phyloP scores from a whole-genome alignment of 1,140 invertebrate species.

The Spodoptera frugiperda region DNA sequence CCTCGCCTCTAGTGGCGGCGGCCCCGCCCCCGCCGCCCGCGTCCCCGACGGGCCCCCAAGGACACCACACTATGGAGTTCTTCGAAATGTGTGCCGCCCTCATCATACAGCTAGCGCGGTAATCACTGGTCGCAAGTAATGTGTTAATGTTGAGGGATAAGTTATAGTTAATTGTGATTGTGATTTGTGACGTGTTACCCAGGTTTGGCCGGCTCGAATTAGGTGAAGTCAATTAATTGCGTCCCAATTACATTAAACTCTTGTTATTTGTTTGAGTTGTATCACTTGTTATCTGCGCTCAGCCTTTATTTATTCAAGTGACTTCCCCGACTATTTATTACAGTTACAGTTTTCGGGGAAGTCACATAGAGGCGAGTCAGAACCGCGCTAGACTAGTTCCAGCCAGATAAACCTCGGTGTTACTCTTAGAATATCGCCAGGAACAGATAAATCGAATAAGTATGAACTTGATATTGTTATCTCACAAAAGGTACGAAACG shows the following conservation, averaged over 20 bases:
- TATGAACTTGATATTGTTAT: slow-evolving; percentile 19
- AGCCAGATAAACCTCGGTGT: background rate
- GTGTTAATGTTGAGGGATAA: too few species aligned
- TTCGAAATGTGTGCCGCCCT: slow-evolving; percentile 99
- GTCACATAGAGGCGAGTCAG: background rate
- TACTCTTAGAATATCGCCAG: background rate
- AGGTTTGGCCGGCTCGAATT: too few species aligned
- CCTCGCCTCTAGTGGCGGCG: slow-evolving; percentile 71
- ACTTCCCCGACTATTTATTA: background rate
- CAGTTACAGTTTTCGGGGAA: background rate
- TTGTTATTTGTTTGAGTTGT: too few species aligned
- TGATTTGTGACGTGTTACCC: too few species aligned
- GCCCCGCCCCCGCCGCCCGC: slow-evolving; percentile 70
- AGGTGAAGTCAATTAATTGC: too few species aligned
- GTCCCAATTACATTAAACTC: too few species aligned
- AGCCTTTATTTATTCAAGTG: background rate
- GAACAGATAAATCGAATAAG: background rate
- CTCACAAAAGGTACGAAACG: slow-evolving; percentile 20
- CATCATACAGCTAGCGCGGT: slow-evolving; percentile 98
- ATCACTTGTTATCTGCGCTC: too few species aligned
- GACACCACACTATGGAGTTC: slow-evolving; percentile 99
- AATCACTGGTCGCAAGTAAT: slow-evolving; percentile 56
- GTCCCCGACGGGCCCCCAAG: slow-evolving; percentile 69
- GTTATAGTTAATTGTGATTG: too few species aligned
- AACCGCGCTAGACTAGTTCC: background rate